Evolutionary conservation across 2,797 vertebrate genomes (phyloP), one percentile per base, ranked within the genome.

Genomic region (Rhynchotus rufescens): DNA sequence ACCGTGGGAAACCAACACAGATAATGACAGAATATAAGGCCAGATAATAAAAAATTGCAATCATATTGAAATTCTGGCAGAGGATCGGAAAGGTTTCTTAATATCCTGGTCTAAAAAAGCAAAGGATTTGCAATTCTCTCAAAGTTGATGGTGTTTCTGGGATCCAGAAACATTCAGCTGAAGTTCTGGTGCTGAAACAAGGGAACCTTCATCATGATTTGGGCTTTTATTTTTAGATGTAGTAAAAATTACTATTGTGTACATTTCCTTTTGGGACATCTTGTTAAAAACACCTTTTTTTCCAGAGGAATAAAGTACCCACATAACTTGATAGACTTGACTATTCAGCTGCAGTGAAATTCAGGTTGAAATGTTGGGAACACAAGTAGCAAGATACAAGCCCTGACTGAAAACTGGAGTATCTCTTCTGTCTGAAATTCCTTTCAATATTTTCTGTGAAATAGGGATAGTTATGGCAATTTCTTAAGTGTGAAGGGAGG

Each of bases 371-470:
- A 54, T 65, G 61, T 52, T 84, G 51, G 64, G 67, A 91, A 77
- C 68, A 82, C 57, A 86, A 68, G 65, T 80, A 86, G 84, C 49
- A 88, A 74, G 76, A 79, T 51, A 85, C 32, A 30, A 0, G 22
- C 59, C 62, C n/a, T 0, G 0, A 42, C 17, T 0, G 4, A 75
- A 91, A 92, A 94, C 49, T 32, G 76, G 62, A 64, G n/a, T 72
- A 72, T 80, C 79, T 14, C 71, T 95, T 90, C 79, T 44, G 25
- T 4, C 79, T 66, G 56, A 90, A 54, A 19, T 25, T 86, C 67
- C 82, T 94, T 84, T 86, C 73, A 66, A 83, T 91, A 51, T 89
- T 89, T 84, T 64, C 90, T 94, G 40, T 80, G 73, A 89, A 91
- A 82, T 30, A 76, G 66, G 80, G 54, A 69, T 78, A 69, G 86